A percentile compares a stretch with the other conserved stretches of the same genome.
phyloP scores from a whole-genome alignment of 2,888 invertebrate species.

The Drosophila meridionalis region DNA sequence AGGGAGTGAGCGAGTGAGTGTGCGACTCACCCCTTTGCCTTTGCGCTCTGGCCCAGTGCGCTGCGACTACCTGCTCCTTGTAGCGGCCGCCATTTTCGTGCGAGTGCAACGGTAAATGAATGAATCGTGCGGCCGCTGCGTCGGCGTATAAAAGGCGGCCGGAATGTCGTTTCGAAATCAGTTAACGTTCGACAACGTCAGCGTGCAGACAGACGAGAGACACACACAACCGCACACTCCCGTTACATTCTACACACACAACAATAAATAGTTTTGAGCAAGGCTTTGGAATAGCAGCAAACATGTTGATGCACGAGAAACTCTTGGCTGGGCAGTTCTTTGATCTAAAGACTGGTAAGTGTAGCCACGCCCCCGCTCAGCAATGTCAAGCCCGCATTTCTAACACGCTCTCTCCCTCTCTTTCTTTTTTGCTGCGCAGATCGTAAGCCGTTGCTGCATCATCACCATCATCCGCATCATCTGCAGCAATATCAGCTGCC shows the following conservation, averaged over 20 bases:
- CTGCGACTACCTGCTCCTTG: conserved; percentile 41
- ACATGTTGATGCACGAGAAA: conserved; percentile 84
- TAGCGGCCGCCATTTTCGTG: conserved; percentile 39
- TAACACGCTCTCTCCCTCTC: conserved; percentile 9
- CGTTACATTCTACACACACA: conserved; percentile 3
- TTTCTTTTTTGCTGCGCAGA: conserved; percentile 55
- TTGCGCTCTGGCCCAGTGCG: conserved; percentile 15
- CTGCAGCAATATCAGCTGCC: conserved; percentile 52
- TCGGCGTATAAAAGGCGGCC: conserved; percentile 75
- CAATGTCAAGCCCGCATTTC: not conserved
- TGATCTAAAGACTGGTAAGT: conserved; percentile 83
- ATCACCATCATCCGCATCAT: conserved; percentile 66
- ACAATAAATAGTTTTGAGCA: conserved; percentile 12
- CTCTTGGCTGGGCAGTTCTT: conserved; percentile 82
- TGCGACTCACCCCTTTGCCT: conserved; percentile 56
- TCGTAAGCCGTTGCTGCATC: conserved; percentile 68
- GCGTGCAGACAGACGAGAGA: conserved; percentile 38
- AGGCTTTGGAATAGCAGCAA: conserved; percentile 48
- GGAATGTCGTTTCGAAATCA: conserved; percentile 66
- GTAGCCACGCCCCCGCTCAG: conserved; percentile 30
- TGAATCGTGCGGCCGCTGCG: conserved; percentile 46
- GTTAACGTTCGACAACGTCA: conserved; percentile 69
- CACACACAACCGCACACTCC: not conserved
- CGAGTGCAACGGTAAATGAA: conserved; percentile 54
- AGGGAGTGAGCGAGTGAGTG: conserved; percentile 3